Evolutionary conservation across 2,888 invertebrate species (phyloP), one percentile per base, ranked within the genome.

Genomic region (Crocallis elinguaria): DNA sequence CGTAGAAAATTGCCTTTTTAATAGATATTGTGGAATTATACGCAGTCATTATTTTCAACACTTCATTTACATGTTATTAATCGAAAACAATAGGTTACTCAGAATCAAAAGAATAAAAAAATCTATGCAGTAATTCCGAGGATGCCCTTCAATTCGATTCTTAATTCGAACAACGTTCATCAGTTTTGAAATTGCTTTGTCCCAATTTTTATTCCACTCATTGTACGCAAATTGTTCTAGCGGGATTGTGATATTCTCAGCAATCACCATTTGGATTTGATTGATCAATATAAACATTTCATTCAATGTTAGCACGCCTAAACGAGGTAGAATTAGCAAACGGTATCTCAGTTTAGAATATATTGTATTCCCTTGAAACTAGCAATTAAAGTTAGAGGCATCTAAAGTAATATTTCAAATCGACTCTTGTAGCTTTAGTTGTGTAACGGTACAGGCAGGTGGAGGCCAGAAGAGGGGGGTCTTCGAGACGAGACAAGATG

Each of bases 401-500:
- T 44, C 29, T 16, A 14, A 38, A 35, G 21, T 7, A 36, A 35
- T 49, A 41, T 41, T 44, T 44, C 16, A 37, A 35, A 42, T 25
- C 1, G 29, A 53, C 25, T 46, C 48, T 56, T 53, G 58, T 60
- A 56, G 37, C 49, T 49, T 49, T 57, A 43, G 38, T 52, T 64
- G 57, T 61, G 41, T 60, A 60, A 61, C 61, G 53, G 68, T 56
- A 64, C 43, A 60, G 57, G 55, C 60, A 57, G 55, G 54, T 42
- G 55, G 57, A 48, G 60, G 60, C 51, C 52, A 60, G 57, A 60
- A 52, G 42, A 59, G 57, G 64, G 63, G 64, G 63, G 49, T 57
- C 57, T 61, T 68, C 49, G 65, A 75, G 75, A 70, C 79, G 77
- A 85, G 86, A 84, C 86, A 70, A 75, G 79, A 81, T 81, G 85